phyloP scores from a whole-genome alignment of 2,888 invertebrate species.

The Loripinus fragilis region DNA sequence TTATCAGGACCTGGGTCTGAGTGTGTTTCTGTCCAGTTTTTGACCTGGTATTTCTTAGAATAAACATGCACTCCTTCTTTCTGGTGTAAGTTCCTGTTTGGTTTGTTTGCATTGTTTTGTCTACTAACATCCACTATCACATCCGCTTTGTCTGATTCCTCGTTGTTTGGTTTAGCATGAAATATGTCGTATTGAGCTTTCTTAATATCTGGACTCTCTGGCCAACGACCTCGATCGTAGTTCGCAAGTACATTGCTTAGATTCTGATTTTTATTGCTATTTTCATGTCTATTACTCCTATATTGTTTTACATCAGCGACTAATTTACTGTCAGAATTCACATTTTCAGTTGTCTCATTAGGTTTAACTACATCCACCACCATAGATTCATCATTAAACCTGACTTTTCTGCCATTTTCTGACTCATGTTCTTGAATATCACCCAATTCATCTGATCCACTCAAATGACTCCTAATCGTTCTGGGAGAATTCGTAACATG shows the following conservation, averaged over 20 bases:
- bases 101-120: neutral
- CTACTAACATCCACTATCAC: neutral
- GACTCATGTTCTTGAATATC: neutral
- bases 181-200: too few relatives aligned
- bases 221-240: too few relatives aligned
- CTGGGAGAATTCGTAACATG: neutral
- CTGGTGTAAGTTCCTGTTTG: neutral
- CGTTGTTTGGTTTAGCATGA: neutral
- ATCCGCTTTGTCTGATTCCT: neutral
- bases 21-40: conserved; percentile 45
- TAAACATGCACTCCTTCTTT: conserved; percentile 3
- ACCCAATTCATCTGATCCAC: neutral
- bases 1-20: conserved; percentile 47
- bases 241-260: too few relatives aligned
- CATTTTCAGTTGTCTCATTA: neutral
- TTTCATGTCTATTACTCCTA: too few relatives aligned
- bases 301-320: neutral
- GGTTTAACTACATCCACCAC: neutral
- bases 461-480: neutral
- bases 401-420: neutral
- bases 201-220: too few relatives aligned
- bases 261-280: too few relatives aligned
- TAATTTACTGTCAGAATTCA: neutral
- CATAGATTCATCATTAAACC: neutral
- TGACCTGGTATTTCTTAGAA: conserved; percentile 5